phyloP scores from a whole-genome alignment of 2,888 invertebrate species.

The Lampropteryx suffumata region DNA sequence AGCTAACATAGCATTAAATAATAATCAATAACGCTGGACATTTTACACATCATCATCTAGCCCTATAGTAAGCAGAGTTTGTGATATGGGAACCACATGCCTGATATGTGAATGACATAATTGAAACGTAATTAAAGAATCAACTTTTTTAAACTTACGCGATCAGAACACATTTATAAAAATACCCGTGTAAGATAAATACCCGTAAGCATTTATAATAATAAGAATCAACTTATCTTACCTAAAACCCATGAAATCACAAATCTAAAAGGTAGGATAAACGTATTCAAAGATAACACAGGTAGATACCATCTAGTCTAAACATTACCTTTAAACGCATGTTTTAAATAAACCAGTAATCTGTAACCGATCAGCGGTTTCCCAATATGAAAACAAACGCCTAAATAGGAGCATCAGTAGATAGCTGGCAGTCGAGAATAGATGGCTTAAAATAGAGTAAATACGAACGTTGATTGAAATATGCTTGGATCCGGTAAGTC shows the following conservation, averaged over 20 bases:
- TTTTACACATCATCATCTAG: no score
- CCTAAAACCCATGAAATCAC: not conserved
- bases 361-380: conserved; percentile 52
- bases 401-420: conserved; percentile 65
- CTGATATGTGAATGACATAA: no score
- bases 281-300: conserved; percentile 13
- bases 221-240: no score
- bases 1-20: no score
- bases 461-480: conserved; percentile 73
- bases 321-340: conserved; percentile 26
- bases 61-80: no score
- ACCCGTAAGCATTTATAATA: no score
- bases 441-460: conserved; percentile 64
- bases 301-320: conserved; percentile 17
- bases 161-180: no score
- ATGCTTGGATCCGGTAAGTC: conserved; percentile 57
- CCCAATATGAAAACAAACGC: conserved; percentile 62
- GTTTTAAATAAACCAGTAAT: conserved; percentile 38
- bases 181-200: no score
- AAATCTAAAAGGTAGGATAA: conserved; percentile 1
- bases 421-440: conserved; percentile 60
- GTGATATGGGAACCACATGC: no score
- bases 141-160: no score
- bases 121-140: no score
- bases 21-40: no score